phyloP scores from a whole-genome alignment of 2,888 invertebrate species.

The Sisyra terminalis region DNA sequence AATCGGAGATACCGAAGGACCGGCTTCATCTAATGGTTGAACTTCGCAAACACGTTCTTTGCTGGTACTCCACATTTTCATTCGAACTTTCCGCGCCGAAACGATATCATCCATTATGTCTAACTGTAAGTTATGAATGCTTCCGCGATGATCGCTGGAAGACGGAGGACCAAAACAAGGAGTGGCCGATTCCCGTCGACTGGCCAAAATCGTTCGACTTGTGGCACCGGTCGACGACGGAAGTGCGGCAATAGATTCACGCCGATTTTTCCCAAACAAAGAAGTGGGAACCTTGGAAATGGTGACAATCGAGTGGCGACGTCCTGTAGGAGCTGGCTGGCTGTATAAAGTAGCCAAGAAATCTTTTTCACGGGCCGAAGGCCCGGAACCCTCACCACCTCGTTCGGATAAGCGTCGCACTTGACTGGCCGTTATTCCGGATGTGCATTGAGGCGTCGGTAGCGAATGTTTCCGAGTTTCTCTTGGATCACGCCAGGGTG shows the following conservation, averaged over 20 bases:
- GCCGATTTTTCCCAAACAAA: slow-evolving; percentile 57
- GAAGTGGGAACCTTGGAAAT: slow-evolving; percentile 60
- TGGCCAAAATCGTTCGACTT: slow-evolving; percentile 22
- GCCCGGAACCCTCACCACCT: slow-evolving; percentile 57
- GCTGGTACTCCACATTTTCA: slow-evolving; percentile 74
- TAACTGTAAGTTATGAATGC: slow-evolving; percentile 66
- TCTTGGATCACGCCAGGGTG: slow-evolving; percentile 60
- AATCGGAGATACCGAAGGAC: slow-evolving; percentile 29
- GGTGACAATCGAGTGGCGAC: slow-evolving; percentile 74
- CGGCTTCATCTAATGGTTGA: slow-evolving; percentile 54
- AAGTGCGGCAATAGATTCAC: slow-evolving; percentile 69
- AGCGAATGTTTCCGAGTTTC: slow-evolving; percentile 67
- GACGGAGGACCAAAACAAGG: slow-evolving; percentile 41
- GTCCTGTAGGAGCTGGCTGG: slow-evolving; percentile 52
- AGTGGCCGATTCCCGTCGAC: slow-evolving; percentile 25
- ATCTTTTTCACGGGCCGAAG: slow-evolving; percentile 62
- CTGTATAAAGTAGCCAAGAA: slow-evolving; percentile 69
- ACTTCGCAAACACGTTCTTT: slow-evolving; percentile 65
- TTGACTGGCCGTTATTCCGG: slow-evolving; percentile 76
- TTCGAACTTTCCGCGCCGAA: slow-evolving; percentile 61
- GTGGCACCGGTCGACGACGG: slow-evolving; percentile 36
- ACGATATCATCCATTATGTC: slow-evolving; percentile 84
- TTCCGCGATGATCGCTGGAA: slow-evolving; percentile 54
- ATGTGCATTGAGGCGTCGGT: slow-evolving; percentile 69
- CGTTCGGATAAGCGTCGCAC: slow-evolving; percentile 68